Base-by-base conservation (phyloP, 2,888 invertebrate genomes). In the Tinea trinotella region DNA sequence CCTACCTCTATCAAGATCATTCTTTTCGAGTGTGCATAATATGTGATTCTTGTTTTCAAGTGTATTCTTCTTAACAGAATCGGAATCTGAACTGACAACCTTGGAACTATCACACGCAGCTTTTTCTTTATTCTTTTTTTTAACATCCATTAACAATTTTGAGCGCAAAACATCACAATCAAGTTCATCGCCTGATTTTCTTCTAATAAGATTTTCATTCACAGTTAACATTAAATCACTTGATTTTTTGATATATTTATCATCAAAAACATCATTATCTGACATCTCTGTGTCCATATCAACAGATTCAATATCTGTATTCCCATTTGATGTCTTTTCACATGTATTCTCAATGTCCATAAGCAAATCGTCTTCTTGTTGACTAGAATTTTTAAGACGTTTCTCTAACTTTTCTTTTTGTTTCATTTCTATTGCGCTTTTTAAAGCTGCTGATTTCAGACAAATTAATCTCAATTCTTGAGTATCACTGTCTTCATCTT, bases 381-480 rank as follows among this genome's bases (percentile, higher is more conserved):
- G n/a, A 60, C 66, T 22, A 50, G 50, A 50, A 22, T 3, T 73
- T 56, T 77, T 78, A 20, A 77, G 59, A 55, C 65, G 68, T 62
- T 84, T 83, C 54, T 68, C 72, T 57, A 75, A 57, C 62, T 80
- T 84, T 59, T 80, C 75, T 56, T 81, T 82, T 58, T 71, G 73
- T 69, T 88, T 88, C 65, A 88, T 81, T 66, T 90, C 87, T 59
- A 88, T 84, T 56, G 88, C 89, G 69, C 91, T 91, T 61, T 91
- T 91, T 40, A 91, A 63, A 44, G 91, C 74, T 4, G 91, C 90
- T n/a, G 92, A 91, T 61, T 88, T 89, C n/a, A 92, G 71, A 54
- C 91, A 92, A 59, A 89, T 90, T 60, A 90, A 71, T 59, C 92
- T 77, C 50, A 92, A 70, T 60, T 90, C 86, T 53, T 88, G 74